A percentile compares a stretch with the other conserved stretches of the same genome.
Conservation (phyloP, 2,888 invertebrate genomes). For the Diarsia brunnea region DNA sequence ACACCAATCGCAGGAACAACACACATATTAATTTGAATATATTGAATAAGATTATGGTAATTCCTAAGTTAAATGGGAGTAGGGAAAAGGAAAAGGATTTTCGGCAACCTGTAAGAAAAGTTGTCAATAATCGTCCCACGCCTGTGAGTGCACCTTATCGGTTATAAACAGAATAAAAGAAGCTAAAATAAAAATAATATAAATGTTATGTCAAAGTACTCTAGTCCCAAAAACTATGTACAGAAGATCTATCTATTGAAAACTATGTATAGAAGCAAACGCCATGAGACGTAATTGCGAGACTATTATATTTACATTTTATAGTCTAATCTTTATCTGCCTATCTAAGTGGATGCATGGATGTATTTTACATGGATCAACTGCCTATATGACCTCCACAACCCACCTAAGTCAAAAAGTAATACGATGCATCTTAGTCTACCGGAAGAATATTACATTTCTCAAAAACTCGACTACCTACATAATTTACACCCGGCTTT, state of each 20-base stretch:
- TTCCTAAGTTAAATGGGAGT: slow-evolving; percentile 56
- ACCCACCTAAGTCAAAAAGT: neutral
- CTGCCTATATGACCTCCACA: neutral
- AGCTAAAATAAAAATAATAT: slow-evolving; percentile 71
- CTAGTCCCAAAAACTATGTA: slow-evolving; percentile 39
- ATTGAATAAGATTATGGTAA: slow-evolving; percentile 50
- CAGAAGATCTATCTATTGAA: slow-evolving; percentile 6
- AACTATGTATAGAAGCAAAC: neutral
- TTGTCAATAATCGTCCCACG: slow-evolving; percentile 73
- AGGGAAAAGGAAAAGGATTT: slow-evolving; percentile 71
- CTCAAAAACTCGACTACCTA: neutral
- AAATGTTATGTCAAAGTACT: slow-evolving; percentile 46
- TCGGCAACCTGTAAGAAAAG: slow-evolving; percentile 83
- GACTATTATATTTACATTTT: slow-evolving; percentile 29
- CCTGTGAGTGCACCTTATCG: slow-evolving; percentile 61
- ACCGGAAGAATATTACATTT: neutral
- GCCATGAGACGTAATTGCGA: neutral
- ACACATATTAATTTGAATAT: slow-evolving; percentile 63
- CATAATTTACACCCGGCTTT: neutral
- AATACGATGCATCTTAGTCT: neutral
- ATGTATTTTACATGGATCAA: neutral
- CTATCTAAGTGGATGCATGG: neutral
- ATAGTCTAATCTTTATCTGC: neutral
- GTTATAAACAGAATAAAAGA: slow-evolving; percentile 70
- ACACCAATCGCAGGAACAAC: slow-evolving; percentile 47